Base-by-base conservation (phyloP, 2,113 vertebrate species). In the Danio rerio region DNA sequence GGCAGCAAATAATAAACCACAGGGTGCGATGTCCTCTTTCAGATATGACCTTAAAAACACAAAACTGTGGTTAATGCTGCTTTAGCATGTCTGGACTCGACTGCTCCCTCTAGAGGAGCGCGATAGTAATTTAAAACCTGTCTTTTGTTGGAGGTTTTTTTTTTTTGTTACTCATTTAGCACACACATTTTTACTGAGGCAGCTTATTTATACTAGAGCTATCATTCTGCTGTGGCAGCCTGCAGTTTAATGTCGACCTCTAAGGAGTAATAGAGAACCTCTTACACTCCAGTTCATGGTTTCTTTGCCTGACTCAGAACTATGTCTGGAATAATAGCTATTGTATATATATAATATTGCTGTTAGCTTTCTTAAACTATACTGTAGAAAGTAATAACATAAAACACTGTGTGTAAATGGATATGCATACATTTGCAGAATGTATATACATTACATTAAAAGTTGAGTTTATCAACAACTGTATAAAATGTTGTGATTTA, bases 31-130 rank as follows among this genome's bases (percentile, higher is more conserved):
- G 71, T 56, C 56, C 62, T 40, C 74, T 80, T 80, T 62, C 53
- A 75, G 16, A 21, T 58, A 5, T 40, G 42, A 74, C 59, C 45
- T 45, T 66, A 68, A 18, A 86, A 83, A 70, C 13, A 59, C 49
- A 77, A 83, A 80, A 72, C 62, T 49, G 63, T 78, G 72, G 82
- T 82, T 42, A 7, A 15, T 9, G 11, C 18, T 72, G 12, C 42
- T 53, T 8, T 10, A 4, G 40, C 55, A 16, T 52, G 53, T 42
- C 42, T 10, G 50, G 53, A 82, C 15, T 71, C 70, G 53, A 77
- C 58, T 45, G 55, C 81, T 77, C 85, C 81, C 81, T 62, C 85
- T 86, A 81, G 65, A 78, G 85, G 78, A 81, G 4, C 3, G 10
- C 58, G 9, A 72, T 49, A n/a, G 63, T 70, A 78, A 76, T 61